phyloP scores from a whole-genome alignment of 2,113 vertebrate genomes.

The Nymphicus hollandicus region DNA sequence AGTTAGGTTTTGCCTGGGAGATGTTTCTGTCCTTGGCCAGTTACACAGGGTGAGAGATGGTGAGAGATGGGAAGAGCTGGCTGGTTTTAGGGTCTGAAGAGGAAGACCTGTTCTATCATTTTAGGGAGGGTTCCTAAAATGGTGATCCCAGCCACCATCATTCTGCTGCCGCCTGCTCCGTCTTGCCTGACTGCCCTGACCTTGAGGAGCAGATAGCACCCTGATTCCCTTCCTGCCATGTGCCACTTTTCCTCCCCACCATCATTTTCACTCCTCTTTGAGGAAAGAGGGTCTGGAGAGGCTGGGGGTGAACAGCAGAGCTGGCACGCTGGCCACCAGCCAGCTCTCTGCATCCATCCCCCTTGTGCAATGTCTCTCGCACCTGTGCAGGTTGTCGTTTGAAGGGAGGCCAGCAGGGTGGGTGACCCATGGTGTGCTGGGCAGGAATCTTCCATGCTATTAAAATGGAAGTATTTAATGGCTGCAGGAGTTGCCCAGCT shows the following conservation, averaged over 20 bases:
- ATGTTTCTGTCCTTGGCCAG: background rate
- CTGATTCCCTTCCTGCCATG: accelerated
- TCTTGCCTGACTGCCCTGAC: background rate
- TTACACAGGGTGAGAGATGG: background rate
- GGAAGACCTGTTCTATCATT: background rate
- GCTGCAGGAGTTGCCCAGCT: conserved; percentile 54
- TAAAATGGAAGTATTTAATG: conserved; percentile 53
- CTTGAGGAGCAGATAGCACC: background rate
- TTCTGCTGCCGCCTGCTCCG: background rate
- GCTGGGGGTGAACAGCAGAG: background rate
- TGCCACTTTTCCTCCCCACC: background rate
- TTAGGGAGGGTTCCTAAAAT: background rate
- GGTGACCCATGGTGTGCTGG: background rate
- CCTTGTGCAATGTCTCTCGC: accelerated
- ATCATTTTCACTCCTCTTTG: accelerated
- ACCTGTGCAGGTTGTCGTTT: background rate
- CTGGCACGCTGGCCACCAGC: background rate
- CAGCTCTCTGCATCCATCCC: background rate
- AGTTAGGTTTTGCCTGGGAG: background rate
- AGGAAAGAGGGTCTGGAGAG: background rate
- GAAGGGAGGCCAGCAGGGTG: background rate
- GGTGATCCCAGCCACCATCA: accelerated
- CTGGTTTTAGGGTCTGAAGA: background rate
- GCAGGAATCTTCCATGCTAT: conserved; percentile 42
- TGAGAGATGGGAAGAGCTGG: background rate